Percentiles rank a stretch among this genome's conserved stretches.
Conservation (phyloP, 2,113 vertebrate species). For the Coptodon rendalli region DNA sequence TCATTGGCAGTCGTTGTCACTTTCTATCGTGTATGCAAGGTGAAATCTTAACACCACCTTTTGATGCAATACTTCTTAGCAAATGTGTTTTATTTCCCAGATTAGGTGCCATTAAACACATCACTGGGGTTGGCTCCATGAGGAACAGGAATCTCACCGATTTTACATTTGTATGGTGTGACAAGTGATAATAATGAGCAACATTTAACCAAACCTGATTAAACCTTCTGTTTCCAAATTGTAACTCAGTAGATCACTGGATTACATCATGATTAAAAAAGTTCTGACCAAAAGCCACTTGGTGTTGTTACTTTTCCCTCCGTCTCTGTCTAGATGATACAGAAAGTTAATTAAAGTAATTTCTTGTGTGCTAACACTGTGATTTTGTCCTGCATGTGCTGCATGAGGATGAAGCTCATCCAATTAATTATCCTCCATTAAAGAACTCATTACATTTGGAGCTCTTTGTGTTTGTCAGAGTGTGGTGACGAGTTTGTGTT, state of each 20-base stretch:
- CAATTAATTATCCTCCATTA: slow-evolving; percentile 34
- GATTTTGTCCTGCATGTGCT: background rate
- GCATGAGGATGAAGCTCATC: background rate
- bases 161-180: background rate
- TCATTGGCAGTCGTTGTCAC: background rate
- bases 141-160: background rate
- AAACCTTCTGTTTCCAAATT: background rate
- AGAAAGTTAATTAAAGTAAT: background rate
- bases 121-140: background rate
- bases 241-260: background rate
- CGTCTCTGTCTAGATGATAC: background rate
- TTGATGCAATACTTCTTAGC: background rate
- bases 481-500: background rate
- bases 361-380: background rate
- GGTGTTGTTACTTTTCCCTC: background rate
- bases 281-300: background rate
- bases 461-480: background rate
- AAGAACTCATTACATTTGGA: slow-evolving; percentile 19
- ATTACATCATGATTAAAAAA: background rate
- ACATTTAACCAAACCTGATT: background rate
- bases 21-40: background rate
- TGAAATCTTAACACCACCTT: background rate
- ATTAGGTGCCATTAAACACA: background rate
- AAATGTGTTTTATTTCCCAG: background rate
- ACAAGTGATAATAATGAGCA: background rate